These are phyloP conservation scores for Epirrhoe alternata DNA, from an alignment of 2,888 invertebrate species.

Conservation along the genomic window DNA sequence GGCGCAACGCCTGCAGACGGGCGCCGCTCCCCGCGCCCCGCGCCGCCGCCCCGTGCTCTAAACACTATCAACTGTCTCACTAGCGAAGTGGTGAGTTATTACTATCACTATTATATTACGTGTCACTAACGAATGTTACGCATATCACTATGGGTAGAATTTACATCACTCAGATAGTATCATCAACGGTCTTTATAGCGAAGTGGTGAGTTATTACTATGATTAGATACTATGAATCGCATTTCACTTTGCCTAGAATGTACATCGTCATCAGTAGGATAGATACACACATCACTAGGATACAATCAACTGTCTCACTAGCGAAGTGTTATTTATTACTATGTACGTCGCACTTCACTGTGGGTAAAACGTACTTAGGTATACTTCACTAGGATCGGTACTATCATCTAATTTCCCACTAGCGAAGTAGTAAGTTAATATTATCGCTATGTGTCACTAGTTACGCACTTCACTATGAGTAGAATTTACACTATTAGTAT, in stretches of 20 bases:
- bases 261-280: no score
- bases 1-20: slow-evolving; percentile 57
- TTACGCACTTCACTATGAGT: slow-evolving; percentile 28
- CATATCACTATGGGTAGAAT: slow-evolving; percentile 20
- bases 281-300: no score
- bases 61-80: slow-evolving; percentile 91
- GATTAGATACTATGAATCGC: neutral
- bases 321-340: no score
- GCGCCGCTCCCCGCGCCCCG: slow-evolving; percentile 75
- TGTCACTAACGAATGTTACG: slow-evolving; percentile 11
- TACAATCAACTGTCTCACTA: no score
- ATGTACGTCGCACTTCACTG: no score
- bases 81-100: slow-evolving; percentile 91
- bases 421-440: slow-evolving; percentile 91
- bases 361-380: no score
- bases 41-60: slow-evolving; percentile 70
- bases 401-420: slow-evolving; percentile 87
- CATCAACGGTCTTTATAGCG: slow-evolving; percentile 92
- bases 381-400: no score
- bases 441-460: neutral
- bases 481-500: no score
- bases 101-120: neutral
- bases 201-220: slow-evolving; percentile 69
- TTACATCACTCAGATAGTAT: slow-evolving; percentile 70
- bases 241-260: no score